Base-by-base conservation (phyloP, 2,113 vertebrate species). In the Prolemur simus region DNA sequence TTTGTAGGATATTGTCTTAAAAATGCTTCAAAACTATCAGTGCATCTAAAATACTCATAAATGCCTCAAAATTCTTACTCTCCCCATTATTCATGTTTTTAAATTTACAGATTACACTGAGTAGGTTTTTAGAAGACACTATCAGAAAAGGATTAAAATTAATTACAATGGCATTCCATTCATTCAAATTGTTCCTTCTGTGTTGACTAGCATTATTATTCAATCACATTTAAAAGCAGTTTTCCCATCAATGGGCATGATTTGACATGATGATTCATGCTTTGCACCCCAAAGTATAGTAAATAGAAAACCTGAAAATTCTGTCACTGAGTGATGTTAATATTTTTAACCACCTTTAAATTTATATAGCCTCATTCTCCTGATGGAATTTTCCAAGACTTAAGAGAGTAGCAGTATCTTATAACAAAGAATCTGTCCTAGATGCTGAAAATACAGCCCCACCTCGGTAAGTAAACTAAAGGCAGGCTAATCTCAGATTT, bases 171-270 rank as follows among this genome's bases (percentile, higher is more conserved):
- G 25, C 87, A 87, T 77, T 85, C 58, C 89, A 88, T 89, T 92
- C 87, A 89, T 90, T 92, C 74, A 97, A 84, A 83, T 60, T 68
- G 49, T 49, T 71, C 34, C 37, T 14, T 29, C 9, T 73, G 68
- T 93, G n/a, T 71, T 94, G n/a, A 49, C 39, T 82, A 90, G 84
- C 27, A 91, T 82, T 58, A 60, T 88, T 93, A 49, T 74, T 92
- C 32, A 89, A 97, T 95, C 85, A 89, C 32, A 96, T 95, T 97
- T 91, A 96, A 95, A 96, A 90, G 94, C 87, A 91, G 86, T 86
- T 73, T 77, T 94, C 93, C n/a, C 77, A 91, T 97, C 91, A 96
- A 80, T 58, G 42, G 87, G 60, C 39, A 96, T 87, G 68, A 96
- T 76, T 68, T 77, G 1, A 27, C 96, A 95, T 78, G 42, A 92